Evolutionary conservation across 2,888 invertebrate species (phyloP), one percentile per base, ranked within the genome.

Genomic region (Xestobium rufovillosum): DNA sequence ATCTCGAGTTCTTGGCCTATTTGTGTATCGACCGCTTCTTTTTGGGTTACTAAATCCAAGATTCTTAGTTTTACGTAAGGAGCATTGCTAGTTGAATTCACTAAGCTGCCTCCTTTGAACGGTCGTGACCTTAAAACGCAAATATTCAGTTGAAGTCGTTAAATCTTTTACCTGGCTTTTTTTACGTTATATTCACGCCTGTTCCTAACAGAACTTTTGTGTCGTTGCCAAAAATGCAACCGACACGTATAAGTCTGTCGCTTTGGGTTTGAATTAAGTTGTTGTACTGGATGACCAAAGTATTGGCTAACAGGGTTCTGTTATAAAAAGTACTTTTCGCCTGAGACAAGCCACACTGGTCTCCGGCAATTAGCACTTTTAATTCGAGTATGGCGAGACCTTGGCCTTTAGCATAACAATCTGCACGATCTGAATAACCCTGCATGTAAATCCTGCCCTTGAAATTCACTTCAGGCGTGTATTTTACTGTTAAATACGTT

Each of bases 181-280:
- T 61, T 59, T 74, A 74, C 69, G 72, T 59, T 41, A 76, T 73
- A 39, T 67, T 71, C 41, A 75, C 65, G 17, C 74, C 70, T n/a
- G 76, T 71, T 26, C 73, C 72, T 3, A 74, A 66, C 25, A 76
- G 61, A 43, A 74, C 70, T 53, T 65, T 67, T 10, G 68, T 58
- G 33, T 61, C 56, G 26, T 65, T 66, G 26, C 70, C 69, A 47
- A 82, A 73, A n/a, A 83, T 77, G 55, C 87, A 87, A 1, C 85
- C 85, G 3, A 86, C 79, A 51, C 82, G 78, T 38, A 88, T 78
- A 51, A 86, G 76, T 39, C 87, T 75, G 65, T 90, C 90, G 0
- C 85, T 86, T 40, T 85, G 80, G 10, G 86, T 82, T 64, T 89
- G 88, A 40, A 90, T 84, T 48, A 87, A 77, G 0, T 80, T 77